phyloP scores from a whole-genome alignment of 2,888 invertebrate species.

The Hemistola chrysoprasaria region DNA sequence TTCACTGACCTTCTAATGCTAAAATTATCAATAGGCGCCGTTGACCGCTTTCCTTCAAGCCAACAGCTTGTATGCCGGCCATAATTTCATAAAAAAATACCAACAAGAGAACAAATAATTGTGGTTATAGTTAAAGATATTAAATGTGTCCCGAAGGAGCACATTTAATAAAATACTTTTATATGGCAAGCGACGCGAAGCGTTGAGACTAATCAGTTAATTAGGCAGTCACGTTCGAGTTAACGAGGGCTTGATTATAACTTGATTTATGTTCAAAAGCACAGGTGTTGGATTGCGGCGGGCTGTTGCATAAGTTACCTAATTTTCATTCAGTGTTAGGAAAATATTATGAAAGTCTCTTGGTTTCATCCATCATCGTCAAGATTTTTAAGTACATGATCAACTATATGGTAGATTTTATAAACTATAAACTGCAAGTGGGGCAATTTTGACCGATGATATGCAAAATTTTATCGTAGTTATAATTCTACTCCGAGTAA shows the following conservation, averaged over 20 bases:
- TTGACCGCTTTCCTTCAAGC: too few relatives aligned
- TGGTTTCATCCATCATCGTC: conserved; percentile 18
- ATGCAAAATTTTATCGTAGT: too few relatives aligned
- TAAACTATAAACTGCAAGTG: neutral
- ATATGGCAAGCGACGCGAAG: too few relatives aligned
- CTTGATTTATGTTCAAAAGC: conserved; percentile 11
- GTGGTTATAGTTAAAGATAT: too few relatives aligned
- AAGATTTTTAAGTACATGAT: conserved; percentile 12
- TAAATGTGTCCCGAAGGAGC: too few relatives aligned
- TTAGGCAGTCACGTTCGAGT: conserved; percentile 51
- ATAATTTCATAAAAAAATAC: too few relatives aligned
- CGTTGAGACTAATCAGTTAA: conserved; percentile 48
- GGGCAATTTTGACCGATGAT: neutral
- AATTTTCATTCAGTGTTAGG: conserved; percentile 7
- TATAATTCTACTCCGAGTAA: too few relatives aligned
- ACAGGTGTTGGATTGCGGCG: conserved; percentile 14
- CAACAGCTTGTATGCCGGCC: too few relatives aligned
- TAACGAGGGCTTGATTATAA: conserved; percentile 55
- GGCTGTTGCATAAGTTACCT: conserved; percentile 42
- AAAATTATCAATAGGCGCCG: too few relatives aligned
- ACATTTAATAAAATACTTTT: too few relatives aligned
- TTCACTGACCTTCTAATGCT: too few relatives aligned
- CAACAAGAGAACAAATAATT: too few relatives aligned
- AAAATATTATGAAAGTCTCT: conserved; percentile 10
- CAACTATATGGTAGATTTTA: conserved; percentile 12